phyloP scores from a whole-genome alignment of 2,888 invertebrate species.

The Dyspetes luteomarginatus region DNA sequence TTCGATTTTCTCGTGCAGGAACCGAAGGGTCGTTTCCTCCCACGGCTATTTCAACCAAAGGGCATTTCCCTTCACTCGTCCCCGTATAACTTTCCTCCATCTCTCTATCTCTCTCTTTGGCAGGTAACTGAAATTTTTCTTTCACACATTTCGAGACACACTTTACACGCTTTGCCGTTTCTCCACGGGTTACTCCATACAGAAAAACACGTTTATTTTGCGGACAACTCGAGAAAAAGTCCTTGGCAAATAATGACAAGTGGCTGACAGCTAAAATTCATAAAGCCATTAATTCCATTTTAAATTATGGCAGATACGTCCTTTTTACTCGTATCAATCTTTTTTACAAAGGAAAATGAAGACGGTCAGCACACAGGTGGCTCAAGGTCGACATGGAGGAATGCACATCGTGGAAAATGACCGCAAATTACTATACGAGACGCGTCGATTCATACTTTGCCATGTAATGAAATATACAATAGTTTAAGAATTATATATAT shows the following conservation, averaged over 20 bases:
- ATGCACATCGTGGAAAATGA: slow-evolving; percentile 60
- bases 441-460: slow-evolving; percentile 35
- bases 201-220: slow-evolving; percentile 13
- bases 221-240: neutral
- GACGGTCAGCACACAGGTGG: neutral
- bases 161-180: slow-evolving; percentile 14
- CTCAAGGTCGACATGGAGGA: slow-evolving; percentile 55
- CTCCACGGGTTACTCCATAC: neutral
- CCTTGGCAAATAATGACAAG: slow-evolving; percentile 4
- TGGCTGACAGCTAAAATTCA: no score
- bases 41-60: slow-evolving; percentile 52
- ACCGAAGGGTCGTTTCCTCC: slow-evolving; percentile 52
- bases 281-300: neutral
- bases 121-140: slow-evolving; percentile 33
- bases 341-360: neutral
- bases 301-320: neutral
- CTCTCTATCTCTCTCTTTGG: slow-evolving; percentile 10
- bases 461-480: neutral
- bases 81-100: neutral
- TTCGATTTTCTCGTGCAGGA: slow-evolving; percentile 32
- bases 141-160: slow-evolving; percentile 38
- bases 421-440: slow-evolving; percentile 50
- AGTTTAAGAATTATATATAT: neutral
- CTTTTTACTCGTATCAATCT: neutral
- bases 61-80: slow-evolving; percentile 35